Conservation (phyloP, 2,113 vertebrate genomes). For the Trichomycterus rosablanca region DNA sequence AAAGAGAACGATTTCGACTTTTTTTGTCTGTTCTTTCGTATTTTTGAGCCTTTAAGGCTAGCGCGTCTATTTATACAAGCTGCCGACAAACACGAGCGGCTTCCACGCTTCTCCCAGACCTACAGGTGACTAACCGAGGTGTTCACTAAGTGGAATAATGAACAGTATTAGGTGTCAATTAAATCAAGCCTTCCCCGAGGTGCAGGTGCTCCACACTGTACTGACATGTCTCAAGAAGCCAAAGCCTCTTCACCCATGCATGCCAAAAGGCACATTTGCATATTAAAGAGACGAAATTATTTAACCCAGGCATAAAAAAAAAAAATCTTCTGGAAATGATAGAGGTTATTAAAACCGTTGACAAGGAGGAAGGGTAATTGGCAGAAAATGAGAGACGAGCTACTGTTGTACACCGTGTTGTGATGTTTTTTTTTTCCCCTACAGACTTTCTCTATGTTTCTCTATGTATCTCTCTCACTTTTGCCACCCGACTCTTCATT, state of each 20-base stretch:
- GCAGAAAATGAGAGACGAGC: constrained; percentile 98
- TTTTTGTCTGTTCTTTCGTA: neutral
- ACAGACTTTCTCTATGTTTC: constrained; percentile 27
- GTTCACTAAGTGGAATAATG: constrained; percentile 99
- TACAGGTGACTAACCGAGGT: constrained; percentile 98
- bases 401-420: constrained; percentile 89
- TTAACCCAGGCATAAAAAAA: constrained; percentile 86
- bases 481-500: constrained; percentile 48
- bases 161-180: constrained; percentile 98
- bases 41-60: neutral
- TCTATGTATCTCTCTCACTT: constrained; percentile 2
- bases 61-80: constrained; percentile 82
- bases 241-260: constrained; percentile 94
- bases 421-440: constrained; percentile 41
- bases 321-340: constrained; percentile 92
- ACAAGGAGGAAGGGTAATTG: constrained; percentile 99
- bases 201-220: constrained; percentile 98
- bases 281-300: constrained; percentile 98
- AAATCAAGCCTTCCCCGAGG: constrained; percentile 89
- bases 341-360: constrained; percentile 99
- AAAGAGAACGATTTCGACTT: neutral
- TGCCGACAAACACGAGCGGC: constrained; percentile 80
- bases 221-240: constrained; percentile 91
- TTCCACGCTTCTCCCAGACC: constrained; percentile 69
- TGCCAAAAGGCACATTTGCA: constrained; percentile 95